Evolutionary conservation across 1,140 invertebrate species (phyloP), one percentile per base, ranked within the genome.

Genomic region (Chironomus tepperi): DNA sequence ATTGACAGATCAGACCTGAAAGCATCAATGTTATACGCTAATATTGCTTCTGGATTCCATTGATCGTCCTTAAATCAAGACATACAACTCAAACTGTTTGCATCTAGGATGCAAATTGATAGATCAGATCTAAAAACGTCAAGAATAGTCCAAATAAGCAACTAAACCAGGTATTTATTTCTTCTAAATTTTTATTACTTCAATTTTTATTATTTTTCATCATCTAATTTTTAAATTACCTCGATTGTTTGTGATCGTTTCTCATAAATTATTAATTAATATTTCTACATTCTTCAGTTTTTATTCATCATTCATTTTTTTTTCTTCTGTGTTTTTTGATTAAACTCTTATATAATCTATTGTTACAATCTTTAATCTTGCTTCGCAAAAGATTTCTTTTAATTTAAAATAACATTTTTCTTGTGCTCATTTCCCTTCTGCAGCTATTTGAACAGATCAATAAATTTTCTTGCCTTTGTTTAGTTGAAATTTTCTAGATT

Each of bases 171-270:
- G 24, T 34, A 34, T n/a, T 12, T 57, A n/a, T 57, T 57, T 57
- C 47, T n/a, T 57, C 47, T 57, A 57, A 57, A 57, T 57, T 57
- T 57, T 47, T 47, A 47, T 47, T 47, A 10, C 43, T 47, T 15
- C 15, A 47, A 47, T 47, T 47, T 47, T 15, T 47, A 12, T 57
- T 57, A 57, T 57, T 57, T 57, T 57, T n/a, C 12, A n/a, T 57
- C 47, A 57, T n/a, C n/a, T 12, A 57, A n/a, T 12, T 57, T 57
- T 34, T 34, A 34, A 34, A 34, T 34, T 34, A 34, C n/a, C 43
- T 57, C 47, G 47, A 57, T 57, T 57, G 47, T 57, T 57, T 57
- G n/a, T 57, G 47, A 57, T 57, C 47, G 47, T 57, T 57, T 57
- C 3, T 57, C 47, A 57, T 57, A 15, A 34, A 34, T 34, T 34